Evolutionary conservation across 2,888 invertebrate genomes (phyloP).

Genomic region (Erpobdella octoculata): DNA sequence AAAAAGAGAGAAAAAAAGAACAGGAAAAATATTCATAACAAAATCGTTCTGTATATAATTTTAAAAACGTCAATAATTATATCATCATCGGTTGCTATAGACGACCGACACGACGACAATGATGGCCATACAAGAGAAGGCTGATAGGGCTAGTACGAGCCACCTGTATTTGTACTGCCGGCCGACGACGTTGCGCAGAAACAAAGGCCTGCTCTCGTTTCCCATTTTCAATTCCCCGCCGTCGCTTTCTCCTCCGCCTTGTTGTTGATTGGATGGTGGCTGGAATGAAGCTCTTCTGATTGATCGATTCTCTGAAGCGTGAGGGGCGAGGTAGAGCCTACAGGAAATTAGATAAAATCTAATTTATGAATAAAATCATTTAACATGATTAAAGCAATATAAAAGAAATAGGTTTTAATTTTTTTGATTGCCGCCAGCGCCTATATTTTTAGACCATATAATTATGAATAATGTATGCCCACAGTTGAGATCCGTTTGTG

Average conservation of each 20-base stretch:
- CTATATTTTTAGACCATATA: too few relatives aligned
- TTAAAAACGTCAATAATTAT: too few relatives aligned
- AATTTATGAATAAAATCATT: too few relatives aligned
- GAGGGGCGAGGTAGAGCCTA: conserved; percentile 13
- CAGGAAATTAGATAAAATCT: too few relatives aligned
- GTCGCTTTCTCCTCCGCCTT: neutral
- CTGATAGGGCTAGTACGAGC: conserved; percentile 36
- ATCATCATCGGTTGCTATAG: conserved; percentile 36
- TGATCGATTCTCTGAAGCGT: neutral
- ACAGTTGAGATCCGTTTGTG: too few relatives aligned
- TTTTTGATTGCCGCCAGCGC: too few relatives aligned
- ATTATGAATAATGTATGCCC: too few relatives aligned
- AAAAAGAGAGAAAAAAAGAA: neutral
- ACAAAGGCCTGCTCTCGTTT: conserved; percentile 35
- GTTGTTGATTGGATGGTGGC: conserved; percentile 20
- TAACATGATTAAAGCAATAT: too few relatives aligned
- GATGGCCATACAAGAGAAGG: conserved; percentile 37
- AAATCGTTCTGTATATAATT: too few relatives aligned
- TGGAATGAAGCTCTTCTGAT: conserved; percentile 13
- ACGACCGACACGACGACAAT: conserved; percentile 39
- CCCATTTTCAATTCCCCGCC: conserved; percentile 11
- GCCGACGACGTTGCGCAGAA: conserved; percentile 37
- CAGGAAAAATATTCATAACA: neutral
- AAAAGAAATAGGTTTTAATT: too few relatives aligned
- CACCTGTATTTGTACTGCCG: conserved; percentile 36